phyloP scores from a whole-genome alignment of 2,113 vertebrate species.

The Zapornia atra region DNA sequence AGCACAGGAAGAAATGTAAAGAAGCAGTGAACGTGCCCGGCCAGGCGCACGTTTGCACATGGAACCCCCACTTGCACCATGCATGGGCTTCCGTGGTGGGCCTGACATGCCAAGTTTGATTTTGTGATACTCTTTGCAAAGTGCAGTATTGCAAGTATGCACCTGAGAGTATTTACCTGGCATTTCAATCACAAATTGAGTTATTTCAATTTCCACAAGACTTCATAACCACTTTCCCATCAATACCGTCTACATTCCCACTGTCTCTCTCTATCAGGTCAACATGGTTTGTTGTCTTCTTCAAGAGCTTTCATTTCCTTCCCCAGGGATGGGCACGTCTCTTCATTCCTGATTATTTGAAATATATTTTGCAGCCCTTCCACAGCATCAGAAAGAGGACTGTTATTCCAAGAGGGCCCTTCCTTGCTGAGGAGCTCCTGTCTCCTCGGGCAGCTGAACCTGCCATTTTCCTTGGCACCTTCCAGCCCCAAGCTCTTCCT shows the following conservation, averaged over 20 bases:
- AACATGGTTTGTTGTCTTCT: background rate
- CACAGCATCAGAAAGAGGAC: background rate
- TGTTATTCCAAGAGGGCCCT: background rate
- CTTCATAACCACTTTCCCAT: background rate
- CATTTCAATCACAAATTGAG: background rate
- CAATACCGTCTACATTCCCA: background rate
- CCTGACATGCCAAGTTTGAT: background rate
- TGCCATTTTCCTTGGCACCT: too few species aligned
- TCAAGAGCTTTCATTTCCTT: background rate
- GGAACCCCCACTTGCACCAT: fast-evolving
- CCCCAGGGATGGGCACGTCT: background rate
- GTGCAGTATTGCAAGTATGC: background rate
- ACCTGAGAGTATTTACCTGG: background rate
- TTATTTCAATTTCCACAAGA: background rate
- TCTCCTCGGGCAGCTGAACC: background rate
- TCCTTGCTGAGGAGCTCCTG: background rate
- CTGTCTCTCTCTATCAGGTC: background rate
- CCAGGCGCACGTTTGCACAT: fast-evolving
- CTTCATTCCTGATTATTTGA: background rate
- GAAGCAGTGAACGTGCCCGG: background rate
- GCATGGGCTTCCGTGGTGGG: background rate
- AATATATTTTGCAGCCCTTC: background rate
- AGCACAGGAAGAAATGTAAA: background rate
- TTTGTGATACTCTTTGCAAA: background rate
- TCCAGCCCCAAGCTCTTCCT: background rate